A percentile compares a stretch with the other conserved stretches of the same genome.
phyloP scores from a whole-genome alignment of 2,113 vertebrate genomes.

The Pelobates fuscus region DNA sequence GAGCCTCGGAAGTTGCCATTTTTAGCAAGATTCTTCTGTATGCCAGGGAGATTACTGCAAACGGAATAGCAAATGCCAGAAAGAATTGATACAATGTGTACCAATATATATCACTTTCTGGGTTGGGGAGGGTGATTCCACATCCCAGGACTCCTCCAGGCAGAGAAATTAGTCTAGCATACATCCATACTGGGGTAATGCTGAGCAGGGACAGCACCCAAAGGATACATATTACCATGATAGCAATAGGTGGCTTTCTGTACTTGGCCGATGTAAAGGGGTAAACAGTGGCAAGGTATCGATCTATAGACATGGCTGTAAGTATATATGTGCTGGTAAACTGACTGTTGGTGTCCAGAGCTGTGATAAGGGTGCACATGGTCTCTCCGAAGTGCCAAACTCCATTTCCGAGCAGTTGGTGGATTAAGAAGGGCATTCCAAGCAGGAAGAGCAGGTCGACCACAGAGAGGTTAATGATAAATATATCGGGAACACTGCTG shows the following conservation, averaged over 20 bases:
- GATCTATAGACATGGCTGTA: slow-evolving; percentile 57
- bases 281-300: slow-evolving; percentile 57
- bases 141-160: slow-evolving; percentile 57
- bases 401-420: slow-evolving; percentile 61
- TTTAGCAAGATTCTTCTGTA: slow-evolving; percentile 60
- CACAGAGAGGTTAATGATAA: slow-evolving; percentile 61
- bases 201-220: slow-evolving; percentile 60
- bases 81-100: slow-evolving; percentile 72
- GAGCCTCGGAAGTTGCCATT: slow-evolving; percentile 53
- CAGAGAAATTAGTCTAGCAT: slow-evolving; percentile 57
- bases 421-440: slow-evolving; percentile 64
- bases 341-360: slow-evolving; percentile 64
- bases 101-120: slow-evolving; percentile 57
- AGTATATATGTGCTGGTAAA: slow-evolving; percentile 64
- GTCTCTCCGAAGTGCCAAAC: slow-evolving; percentile 58
- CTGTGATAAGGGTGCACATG: slow-evolving; percentile 58
- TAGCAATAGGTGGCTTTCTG: slow-evolving; percentile 55
- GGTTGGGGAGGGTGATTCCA: slow-evolving; percentile 57
- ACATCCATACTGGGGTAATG: slow-evolving; percentile 61
- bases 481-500: slow-evolving; percentile 61
- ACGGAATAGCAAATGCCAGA: slow-evolving; percentile 63
- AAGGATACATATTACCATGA: slow-evolving; percentile 45
- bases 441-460: slow-evolving; percentile 63
- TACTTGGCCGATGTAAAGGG: slow-evolving; percentile 58
- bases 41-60: slow-evolving; percentile 56